Base-by-base conservation (phyloP, 2,888 invertebrate genomes). In the Pseudococcus jackbeardsleyi region DNA sequence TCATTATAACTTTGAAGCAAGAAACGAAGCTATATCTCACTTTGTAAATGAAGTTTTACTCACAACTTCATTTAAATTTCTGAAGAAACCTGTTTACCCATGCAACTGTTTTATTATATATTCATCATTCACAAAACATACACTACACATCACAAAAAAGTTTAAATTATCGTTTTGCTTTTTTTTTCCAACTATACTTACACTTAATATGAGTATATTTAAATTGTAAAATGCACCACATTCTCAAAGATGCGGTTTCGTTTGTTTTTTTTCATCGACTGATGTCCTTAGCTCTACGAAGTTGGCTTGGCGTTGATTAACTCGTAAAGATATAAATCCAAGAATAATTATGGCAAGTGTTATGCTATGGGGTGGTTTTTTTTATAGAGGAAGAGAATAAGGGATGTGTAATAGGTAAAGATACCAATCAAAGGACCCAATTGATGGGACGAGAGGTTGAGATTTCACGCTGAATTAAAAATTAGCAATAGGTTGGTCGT, bases 31-130 rank as follows among this genome's bases (percentile, higher is more conserved):
- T 86, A 86, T 50, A 86, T 86, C 72, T 86, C 86, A 86, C 77
- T 86, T 86, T 86, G 86, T 72, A 85, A 59, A 85, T 64, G 59
- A 85, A 85, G 85, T 85, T 85, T 64, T 64, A 86, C 86, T 86
- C 86, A 77, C 86, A 86, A 77, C 86, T 86, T 86, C 86, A 86
- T 86, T 86, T 86, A 77, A 72, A 86, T 68, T 72, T 72, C 86
- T 86, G 77, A 22, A 86, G 19, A 86, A 86, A 86, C 86, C 86
- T 86, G 86, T 86, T 86, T 48, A 85, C 54, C 64, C 77, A 48
- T 46, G 50, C 72, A 68, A 86, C 59, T 68, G n/a, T 64, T 86
- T 86, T 68, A 64, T 59, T 72, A 72, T 72, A 72, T 72, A 72
- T 46, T 82, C 79, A 82, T 82, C 46, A 82, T 82, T 82, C n/a